Evolutionary conservation across 1,140 invertebrate species (phyloP), one percentile per base, ranked within the genome.

Genomic region (Nymphalis io): DNA sequence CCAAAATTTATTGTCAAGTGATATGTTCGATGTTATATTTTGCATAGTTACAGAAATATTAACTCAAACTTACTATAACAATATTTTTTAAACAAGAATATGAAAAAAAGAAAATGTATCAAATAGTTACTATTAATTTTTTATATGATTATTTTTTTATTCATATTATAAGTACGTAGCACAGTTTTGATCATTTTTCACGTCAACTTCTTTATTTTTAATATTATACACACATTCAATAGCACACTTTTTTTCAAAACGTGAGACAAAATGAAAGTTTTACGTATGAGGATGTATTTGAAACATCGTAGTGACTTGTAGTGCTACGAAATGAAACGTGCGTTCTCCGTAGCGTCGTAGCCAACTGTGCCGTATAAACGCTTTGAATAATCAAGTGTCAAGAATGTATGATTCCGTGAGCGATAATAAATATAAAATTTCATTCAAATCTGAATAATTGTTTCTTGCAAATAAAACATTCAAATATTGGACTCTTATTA

Each of bases 341-440:
- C 70, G 69, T 18, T 27, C 70, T 51, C 46, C 77, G 81, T 82
- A 82, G 78, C 79, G 63, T 58, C 81, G 79, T 79, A 83, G 76
- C 69, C 48, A 53, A 15, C 59, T 75, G 44, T 87, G 82, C 6
- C 63, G 38, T 5, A 55, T 27, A 11, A 12, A 55, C 11, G 23
- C 51, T 15, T n/a, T 23, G 51, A 55, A 27, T 27, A 23, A 27
- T 27, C 21, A 6, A 42, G 15, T 10, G 13, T 15, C 42, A 8
- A 15, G 10, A 13, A 44, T 13, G n/a, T 18, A 42, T 3, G 0
- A 33, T 8, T 33, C 27, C 27, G 4, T 33, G 6, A 8, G 27
- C 10, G 27, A 33, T 33, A 33, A n/a, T n/a, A n/a, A n/a, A n/a
- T n/a, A n/a, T n/a, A 3, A 33, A 33, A 33, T 33, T 1, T 8